A percentile compares a stretch with the other conserved stretches of the same genome.
phyloP scores from a whole-genome alignment of 2,797 vertebrate species.

The Macrochelys suwanniensis region DNA sequence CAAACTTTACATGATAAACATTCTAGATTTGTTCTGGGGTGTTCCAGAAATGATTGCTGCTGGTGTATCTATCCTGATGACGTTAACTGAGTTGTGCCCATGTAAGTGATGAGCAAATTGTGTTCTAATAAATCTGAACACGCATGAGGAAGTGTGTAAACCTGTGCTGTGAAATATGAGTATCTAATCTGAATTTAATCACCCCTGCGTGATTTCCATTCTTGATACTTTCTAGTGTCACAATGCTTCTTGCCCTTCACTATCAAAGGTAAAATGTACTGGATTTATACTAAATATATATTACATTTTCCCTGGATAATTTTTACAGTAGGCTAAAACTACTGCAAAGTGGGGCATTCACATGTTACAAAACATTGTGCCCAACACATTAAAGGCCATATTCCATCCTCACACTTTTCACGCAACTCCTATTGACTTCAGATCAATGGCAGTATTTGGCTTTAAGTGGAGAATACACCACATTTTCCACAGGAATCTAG shows the following conservation, averaged over 20 bases:
- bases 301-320: neutral
- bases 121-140: neutral
- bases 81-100: neutral
- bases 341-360: neutral
- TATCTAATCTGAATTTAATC: neutral
- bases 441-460: neutral
- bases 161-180: neutral
- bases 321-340: neutral
- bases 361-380: neutral
- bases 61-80: rapidly evolving
- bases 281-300: neutral
- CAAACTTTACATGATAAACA: neutral
- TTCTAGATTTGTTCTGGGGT: neutral
- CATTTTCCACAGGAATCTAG: neutral
- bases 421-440: neutral
- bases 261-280: neutral
- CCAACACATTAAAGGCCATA: neutral
- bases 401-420: neutral
- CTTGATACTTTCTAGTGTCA: neutral
- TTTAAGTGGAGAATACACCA: neutral
- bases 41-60: neutral
- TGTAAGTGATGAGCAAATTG: neutral
- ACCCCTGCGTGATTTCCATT: no score
- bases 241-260: neutral
- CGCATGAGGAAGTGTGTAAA: neutral